Evolutionary conservation across 2,888 invertebrate species (phyloP).

Genomic region (Scaptomyza reducta): DNA sequence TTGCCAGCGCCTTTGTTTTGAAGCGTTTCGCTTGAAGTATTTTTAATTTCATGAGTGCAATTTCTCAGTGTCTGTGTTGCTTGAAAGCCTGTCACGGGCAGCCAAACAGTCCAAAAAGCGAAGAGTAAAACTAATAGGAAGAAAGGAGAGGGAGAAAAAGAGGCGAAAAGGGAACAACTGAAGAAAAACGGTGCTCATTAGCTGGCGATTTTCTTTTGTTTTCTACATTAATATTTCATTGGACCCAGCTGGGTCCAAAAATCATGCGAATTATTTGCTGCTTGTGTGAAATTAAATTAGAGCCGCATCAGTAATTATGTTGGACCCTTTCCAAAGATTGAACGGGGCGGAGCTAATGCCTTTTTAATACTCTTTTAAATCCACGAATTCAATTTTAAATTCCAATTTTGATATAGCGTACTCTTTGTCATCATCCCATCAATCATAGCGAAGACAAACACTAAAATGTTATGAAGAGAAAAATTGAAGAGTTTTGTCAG

Average conservation of each 20-base stretch:
- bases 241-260: conserved; percentile 33
- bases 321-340: not conserved
- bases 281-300: conserved; percentile 68
- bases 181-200: conserved; percentile 53
- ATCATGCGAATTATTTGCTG: conserved; percentile 41
- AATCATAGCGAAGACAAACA: conserved; percentile 37
- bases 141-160: not conserved
- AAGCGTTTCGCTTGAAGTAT: conserved; percentile 75
- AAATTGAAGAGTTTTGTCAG: conserved; percentile 12
- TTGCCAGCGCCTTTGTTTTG: conserved; percentile 71
- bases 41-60: conserved; percentile 76
- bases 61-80: conserved; percentile 76
- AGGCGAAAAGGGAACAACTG: not conserved
- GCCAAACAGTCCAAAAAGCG: conserved; percentile 6
- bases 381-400: not conserved
- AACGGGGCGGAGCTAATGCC: not conserved
- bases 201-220: conserved; percentile 57
- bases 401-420: not conserved
- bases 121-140: not conserved
- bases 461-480: conserved; percentile 15
- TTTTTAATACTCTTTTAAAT: conserved; percentile 1
- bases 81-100: conserved; percentile 57
- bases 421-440: conserved; percentile 5
- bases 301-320: conserved; percentile 64
- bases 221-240: conserved; percentile 55